phyloP scores from a whole-genome alignment of 2,113 vertebrate genomes.

The Variabilichromis moorii region DNA sequence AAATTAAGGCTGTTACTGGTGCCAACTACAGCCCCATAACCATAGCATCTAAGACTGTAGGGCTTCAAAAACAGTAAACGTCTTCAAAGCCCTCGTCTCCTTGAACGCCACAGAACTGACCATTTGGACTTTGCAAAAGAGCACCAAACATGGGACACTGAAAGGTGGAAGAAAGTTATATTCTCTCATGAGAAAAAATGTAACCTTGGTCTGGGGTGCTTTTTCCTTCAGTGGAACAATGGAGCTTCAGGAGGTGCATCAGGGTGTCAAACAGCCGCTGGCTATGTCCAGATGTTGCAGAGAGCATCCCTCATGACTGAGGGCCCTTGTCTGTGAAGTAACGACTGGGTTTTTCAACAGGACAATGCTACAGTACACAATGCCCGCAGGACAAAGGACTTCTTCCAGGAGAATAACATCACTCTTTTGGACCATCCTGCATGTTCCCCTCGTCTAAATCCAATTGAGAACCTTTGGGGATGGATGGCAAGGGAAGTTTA shows the following conservation, averaged over 20 bases:
- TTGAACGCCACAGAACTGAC: background rate
- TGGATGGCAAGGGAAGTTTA: background rate
- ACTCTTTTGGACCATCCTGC: background rate
- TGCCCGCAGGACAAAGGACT: background rate
- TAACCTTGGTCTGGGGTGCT: background rate
- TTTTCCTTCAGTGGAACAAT: background rate
- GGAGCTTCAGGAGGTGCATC: background rate
- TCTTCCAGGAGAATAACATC: background rate
- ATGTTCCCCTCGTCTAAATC: accelerated
- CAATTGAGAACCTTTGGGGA: background rate
- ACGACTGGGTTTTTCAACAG: background rate
- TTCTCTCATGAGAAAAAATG: background rate
- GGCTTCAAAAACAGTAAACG: background rate
- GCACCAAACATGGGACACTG: background rate
- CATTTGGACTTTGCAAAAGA: background rate
- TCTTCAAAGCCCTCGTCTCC: background rate
- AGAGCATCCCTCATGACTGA: background rate
- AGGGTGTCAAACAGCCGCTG: background rate
- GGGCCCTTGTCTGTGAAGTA: background rate
- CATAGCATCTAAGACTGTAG: background rate
- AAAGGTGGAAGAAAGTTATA: background rate
- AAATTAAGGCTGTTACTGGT: background rate
- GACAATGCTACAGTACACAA: background rate
- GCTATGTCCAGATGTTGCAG: background rate
- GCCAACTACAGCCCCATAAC: background rate